These are phyloP conservation scores for Coilia nasus DNA, from an alignment of 2,797 vertebrate species.

Conservation along the genomic window DNA sequence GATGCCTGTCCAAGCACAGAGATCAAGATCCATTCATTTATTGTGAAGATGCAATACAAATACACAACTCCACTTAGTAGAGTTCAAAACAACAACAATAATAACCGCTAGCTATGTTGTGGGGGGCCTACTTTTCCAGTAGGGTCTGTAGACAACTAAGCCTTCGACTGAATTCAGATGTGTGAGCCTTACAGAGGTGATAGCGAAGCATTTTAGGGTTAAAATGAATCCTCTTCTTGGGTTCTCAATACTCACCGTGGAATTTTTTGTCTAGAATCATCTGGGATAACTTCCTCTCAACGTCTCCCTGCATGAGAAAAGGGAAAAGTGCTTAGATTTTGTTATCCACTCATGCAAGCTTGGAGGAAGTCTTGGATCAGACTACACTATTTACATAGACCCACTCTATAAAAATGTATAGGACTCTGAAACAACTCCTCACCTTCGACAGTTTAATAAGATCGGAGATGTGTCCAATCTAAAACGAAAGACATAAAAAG, in stretches of 20 bases:
- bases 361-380: background rate
- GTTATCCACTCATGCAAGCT: background rate
- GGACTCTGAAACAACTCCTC: constrained; percentile 46
- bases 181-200: too few species aligned
- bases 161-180: background rate
- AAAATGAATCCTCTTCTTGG: too few species aligned
- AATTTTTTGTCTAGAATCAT: constrained; percentile 98
- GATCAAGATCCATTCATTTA: background rate
- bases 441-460: constrained; percentile 98
- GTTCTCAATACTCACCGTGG: constrained; percentile 78
- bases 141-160: background rate
- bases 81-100: background rate
- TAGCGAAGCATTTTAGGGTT: too few species aligned
- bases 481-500: background rate
- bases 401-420: constrained; percentile 10
- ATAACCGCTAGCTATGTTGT: background rate
- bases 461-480: constrained; percentile 97
- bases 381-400: background rate
- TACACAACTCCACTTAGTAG: background rate
- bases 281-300: constrained; percentile 96
- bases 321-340: background rate
- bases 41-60: background rate
- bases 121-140: background rate
- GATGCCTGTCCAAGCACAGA: constrained; percentile 78
- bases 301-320: constrained; percentile 81